phyloP scores from a whole-genome alignment of 2,113 vertebrate genomes.

The Zosterops japonicus region DNA sequence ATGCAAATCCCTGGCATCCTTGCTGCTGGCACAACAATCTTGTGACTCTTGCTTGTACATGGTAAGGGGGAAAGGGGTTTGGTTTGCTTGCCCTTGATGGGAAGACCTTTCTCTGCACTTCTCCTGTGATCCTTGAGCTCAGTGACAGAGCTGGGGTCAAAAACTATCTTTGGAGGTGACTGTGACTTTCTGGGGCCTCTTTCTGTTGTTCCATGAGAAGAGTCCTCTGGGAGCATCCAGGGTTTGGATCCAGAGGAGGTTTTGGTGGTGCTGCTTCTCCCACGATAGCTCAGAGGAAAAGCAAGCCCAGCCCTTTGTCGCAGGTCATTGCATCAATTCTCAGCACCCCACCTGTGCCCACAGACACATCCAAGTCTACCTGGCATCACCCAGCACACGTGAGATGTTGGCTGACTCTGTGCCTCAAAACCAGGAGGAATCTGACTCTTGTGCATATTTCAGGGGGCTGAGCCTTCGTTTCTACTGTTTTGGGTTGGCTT shows the following conservation, averaged over 20 bases:
- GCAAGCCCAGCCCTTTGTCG: background rate
- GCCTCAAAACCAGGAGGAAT: background rate
- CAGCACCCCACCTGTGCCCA: background rate
- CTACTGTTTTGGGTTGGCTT: background rate
- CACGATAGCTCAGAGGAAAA: background rate
- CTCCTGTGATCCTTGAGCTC: background rate
- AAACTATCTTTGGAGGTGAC: background rate
- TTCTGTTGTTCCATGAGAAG: background rate
- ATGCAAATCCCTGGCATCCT: background rate
- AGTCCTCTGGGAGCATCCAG: background rate
- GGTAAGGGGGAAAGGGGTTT: background rate
- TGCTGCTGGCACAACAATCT: background rate
- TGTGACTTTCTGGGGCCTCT: fast-evolving
- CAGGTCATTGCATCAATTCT: background rate
- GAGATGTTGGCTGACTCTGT: background rate
- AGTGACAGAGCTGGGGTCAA: background rate
- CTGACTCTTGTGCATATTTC: background rate
- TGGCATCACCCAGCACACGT: background rate
- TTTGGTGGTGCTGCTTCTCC: background rate
- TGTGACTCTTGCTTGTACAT: background rate
- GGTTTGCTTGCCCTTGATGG: background rate
- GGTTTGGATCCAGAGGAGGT: background rate
- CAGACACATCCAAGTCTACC: background rate
- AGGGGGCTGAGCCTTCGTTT: background rate
- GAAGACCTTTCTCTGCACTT: background rate